phyloP scores from a whole-genome alignment of 2,888 invertebrate genomes.

The Zygogramma bicolorata region DNA sequence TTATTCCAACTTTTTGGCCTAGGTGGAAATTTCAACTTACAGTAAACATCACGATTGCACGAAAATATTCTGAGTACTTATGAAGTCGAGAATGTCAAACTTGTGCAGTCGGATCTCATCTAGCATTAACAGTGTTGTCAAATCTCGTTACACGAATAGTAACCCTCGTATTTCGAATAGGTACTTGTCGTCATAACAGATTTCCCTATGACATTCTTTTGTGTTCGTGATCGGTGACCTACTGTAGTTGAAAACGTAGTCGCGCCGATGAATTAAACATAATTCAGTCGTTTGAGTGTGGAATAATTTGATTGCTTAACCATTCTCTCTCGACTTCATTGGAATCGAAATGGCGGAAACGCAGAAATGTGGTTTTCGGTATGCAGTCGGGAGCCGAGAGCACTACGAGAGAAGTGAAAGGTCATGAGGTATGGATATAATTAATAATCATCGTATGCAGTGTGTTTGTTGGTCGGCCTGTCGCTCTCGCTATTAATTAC shows the following conservation, averaged over 20 bases:
- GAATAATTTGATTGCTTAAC: constrained; percentile 18
- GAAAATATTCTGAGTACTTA: no score
- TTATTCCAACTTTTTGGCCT: no score
- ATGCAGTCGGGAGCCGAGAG: background rate
- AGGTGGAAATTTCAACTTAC: no score
- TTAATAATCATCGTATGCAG: background rate
- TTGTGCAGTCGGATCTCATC: no score
- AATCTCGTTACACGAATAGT: no score
- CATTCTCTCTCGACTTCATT: constrained; percentile 13
- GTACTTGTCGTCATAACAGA: background rate
- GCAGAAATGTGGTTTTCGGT: background rate
- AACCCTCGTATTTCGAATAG: background rate
- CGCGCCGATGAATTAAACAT: constrained; percentile 18
- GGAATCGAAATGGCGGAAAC: constrained; percentile 8
- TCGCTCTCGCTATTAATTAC: background rate
- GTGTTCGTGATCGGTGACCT: constrained; percentile 17
- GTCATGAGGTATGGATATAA: background rate
- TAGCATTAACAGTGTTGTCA: no score
- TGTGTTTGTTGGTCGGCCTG: no score
- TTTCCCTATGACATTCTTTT: constrained; percentile 16
- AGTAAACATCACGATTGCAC: no score
- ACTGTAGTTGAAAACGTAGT: constrained; percentile 20
- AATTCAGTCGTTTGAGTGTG: constrained; percentile 18
- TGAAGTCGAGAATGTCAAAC: no score
- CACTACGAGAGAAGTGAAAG: background rate